phyloP scores from a whole-genome alignment of 2,888 invertebrate species.

The Polydrusus tereticollis region DNA sequence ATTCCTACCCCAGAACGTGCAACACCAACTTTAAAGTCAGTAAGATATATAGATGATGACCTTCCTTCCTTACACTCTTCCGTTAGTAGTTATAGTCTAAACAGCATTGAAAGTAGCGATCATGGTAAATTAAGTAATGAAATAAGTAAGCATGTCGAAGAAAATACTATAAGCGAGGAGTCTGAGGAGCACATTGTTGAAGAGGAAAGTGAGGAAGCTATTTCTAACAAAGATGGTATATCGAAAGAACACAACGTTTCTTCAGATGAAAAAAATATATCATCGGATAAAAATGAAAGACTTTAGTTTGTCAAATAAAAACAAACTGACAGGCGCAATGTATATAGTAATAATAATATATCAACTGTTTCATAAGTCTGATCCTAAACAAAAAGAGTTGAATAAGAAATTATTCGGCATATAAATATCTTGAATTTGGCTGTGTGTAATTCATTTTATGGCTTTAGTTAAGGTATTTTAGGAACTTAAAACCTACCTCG shows the following conservation, averaged over 20 bases:
- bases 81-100: conserved; percentile 31
- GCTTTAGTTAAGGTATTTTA: not conserved
- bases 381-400: too few relatives aligned
- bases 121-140: conserved; percentile 12
- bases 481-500: not conserved
- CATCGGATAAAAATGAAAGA: not conserved
- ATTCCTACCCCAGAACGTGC: conserved; percentile 36
- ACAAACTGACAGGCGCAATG: too few relatives aligned
- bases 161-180: conserved; percentile 27
- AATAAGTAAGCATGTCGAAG: conserved; percentile 5
- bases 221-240: not conserved
- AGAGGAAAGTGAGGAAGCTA: not conserved
- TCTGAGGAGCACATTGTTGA: not conserved
- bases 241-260: not conserved
- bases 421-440: not conserved
- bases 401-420: not conserved
- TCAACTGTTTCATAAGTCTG: too few relatives aligned
- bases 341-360: too few relatives aligned
- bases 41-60: conserved; percentile 48
- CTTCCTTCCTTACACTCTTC: conserved; percentile 26
- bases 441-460: not conserved
- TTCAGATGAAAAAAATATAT: not conserved
- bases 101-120: conserved; percentile 10
- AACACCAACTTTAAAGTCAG: conserved; percentile 50
- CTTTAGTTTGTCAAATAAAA: not conserved